These are phyloP conservation scores for Cyrtorhinus lividipennis DNA, from an alignment of 1,140 invertebrate species.

Conservation along the genomic window DNA sequence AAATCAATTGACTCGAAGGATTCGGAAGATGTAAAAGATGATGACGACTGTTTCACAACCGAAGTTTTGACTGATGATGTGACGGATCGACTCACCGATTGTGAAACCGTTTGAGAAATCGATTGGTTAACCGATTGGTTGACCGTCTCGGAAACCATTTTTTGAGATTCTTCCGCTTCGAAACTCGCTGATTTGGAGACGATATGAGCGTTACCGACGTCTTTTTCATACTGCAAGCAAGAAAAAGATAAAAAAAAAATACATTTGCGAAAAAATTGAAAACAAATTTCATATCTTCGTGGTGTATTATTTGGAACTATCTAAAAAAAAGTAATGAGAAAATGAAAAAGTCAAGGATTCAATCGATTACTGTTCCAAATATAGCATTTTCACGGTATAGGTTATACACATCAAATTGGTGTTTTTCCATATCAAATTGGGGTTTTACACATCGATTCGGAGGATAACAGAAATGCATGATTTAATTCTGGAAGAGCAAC, in stretches of 20 bases:
- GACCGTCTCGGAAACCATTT: slow-evolving; percentile 19
- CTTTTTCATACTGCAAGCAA: slow-evolving; percentile 20
- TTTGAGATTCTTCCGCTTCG: slow-evolving; percentile 14
- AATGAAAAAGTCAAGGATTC: neutral
- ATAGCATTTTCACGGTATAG: neutral
- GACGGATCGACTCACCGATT: slow-evolving; percentile 9
- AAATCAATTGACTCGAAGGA: slow-evolving; percentile 1
- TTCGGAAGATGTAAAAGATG: slow-evolving; percentile 2
- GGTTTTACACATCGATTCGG: too few species aligned
- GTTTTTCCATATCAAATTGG: too few species aligned
- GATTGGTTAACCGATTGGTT: neutral
- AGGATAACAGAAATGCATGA: too few species aligned
- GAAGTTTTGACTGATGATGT: slow-evolving; percentile 5
- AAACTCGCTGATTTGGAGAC: slow-evolving; percentile 16
- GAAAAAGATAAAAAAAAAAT: neutral
- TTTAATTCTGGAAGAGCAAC: too few species aligned
- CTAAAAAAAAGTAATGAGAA: neutral
- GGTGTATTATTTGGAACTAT: neutral
- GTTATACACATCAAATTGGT: too few species aligned
- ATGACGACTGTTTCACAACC: slow-evolving; percentile 9
- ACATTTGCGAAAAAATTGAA: too few species aligned
- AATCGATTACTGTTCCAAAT: neutral
- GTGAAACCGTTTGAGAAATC: neutral
- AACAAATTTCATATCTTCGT: too few species aligned
- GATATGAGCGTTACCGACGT: slow-evolving; percentile 18